These are phyloP conservation scores for Nowickia ferox DNA, from an alignment of 2,888 invertebrate species.

Conservation along the genomic window DNA sequence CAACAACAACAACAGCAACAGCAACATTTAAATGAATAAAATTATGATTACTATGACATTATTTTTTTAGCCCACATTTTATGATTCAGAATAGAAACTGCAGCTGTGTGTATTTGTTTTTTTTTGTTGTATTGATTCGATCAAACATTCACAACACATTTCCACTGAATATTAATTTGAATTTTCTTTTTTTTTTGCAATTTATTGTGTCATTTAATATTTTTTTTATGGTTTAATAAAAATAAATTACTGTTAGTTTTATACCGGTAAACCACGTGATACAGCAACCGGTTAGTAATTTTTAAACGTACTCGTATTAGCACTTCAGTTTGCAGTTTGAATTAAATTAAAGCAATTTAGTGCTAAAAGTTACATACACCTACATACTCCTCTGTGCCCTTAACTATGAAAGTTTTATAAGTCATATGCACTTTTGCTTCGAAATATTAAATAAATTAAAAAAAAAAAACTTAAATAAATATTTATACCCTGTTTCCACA, in stretches of 20 bases:
- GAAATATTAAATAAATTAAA: no score
- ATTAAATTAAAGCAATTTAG: no score
- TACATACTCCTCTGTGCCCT: no score
- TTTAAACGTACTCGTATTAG: no score
- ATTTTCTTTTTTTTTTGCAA: conserved; percentile 12
- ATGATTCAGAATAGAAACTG: conserved; percentile 48
- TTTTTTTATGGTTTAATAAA: conserved; percentile 1
- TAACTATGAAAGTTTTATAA: no score
- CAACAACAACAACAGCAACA: not conserved
- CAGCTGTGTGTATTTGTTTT: not conserved
- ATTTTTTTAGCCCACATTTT: conserved; percentile 63
- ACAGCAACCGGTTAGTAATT: conserved; percentile 2
- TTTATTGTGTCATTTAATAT: conserved; percentile 21
- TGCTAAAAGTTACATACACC: no score
- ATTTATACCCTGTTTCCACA: no score
- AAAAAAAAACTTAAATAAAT: no score
- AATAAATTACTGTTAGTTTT: conserved; percentile 21
- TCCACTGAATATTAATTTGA: conserved; percentile 20
- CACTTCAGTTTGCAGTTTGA: no score
- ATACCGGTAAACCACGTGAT: conserved; percentile 29
- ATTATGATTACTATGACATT: conserved; percentile 10
- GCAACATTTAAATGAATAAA: conserved; percentile 13
- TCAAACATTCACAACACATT: conserved; percentile 27
- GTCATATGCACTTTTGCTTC: no score
- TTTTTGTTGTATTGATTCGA: conserved; percentile 16